phyloP scores from a whole-genome alignment of 2,113 vertebrate species.

The Stigmatopora nigra region DNA sequence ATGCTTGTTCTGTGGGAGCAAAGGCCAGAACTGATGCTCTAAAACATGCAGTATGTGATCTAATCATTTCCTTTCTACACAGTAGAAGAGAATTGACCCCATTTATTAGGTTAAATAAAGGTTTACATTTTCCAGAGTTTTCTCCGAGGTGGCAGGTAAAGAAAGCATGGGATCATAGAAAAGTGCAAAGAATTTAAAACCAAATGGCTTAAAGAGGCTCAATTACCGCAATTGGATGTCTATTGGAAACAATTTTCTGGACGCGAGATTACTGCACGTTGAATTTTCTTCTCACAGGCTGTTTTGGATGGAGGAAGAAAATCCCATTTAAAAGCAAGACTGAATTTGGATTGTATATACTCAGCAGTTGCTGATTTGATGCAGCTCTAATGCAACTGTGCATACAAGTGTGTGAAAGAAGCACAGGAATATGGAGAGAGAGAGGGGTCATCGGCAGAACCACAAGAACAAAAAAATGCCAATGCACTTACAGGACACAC shows the following conservation, averaged over 20 bases:
- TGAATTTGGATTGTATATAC: slow-evolving; percentile 11
- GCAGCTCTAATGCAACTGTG: slow-evolving; percentile 21
- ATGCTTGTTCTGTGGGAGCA: slow-evolving; percentile 22
- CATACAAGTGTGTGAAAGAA: slow-evolving; percentile 21
- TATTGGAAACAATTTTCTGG: slow-evolving; percentile 35
- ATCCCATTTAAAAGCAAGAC: slow-evolving; percentile 33
- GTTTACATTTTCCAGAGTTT: slow-evolving; percentile 47
- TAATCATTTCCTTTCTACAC: slow-evolving; percentile 46
- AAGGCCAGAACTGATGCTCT: slow-evolving; percentile 1
- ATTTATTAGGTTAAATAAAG: slow-evolving; percentile 43
- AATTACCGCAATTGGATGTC: slow-evolving; percentile 34
- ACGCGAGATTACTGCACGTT: slow-evolving; percentile 39
- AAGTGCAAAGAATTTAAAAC: slow-evolving; percentile 39
- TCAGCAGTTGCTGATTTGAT: slow-evolving; percentile 23
- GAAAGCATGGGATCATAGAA: slow-evolving; percentile 18
- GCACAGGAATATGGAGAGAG: slow-evolving; percentile 19
- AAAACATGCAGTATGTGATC: slow-evolving; percentile 37
- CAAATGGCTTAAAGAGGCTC: slow-evolving; percentile 22
- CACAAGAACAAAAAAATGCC: slow-evolving; percentile 19
- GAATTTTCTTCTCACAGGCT: slow-evolving; percentile 38
- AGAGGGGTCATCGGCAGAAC: slow-evolving; percentile 13
- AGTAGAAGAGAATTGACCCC: slow-evolving; percentile 20
- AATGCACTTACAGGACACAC: slow-evolving; percentile 16
- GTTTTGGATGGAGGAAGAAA: slow-evolving; percentile 31
- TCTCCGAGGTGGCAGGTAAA: slow-evolving; percentile 15